Base-by-base conservation (phyloP, 2,797 vertebrate genomes). In the Phylloscopus collybita region DNA sequence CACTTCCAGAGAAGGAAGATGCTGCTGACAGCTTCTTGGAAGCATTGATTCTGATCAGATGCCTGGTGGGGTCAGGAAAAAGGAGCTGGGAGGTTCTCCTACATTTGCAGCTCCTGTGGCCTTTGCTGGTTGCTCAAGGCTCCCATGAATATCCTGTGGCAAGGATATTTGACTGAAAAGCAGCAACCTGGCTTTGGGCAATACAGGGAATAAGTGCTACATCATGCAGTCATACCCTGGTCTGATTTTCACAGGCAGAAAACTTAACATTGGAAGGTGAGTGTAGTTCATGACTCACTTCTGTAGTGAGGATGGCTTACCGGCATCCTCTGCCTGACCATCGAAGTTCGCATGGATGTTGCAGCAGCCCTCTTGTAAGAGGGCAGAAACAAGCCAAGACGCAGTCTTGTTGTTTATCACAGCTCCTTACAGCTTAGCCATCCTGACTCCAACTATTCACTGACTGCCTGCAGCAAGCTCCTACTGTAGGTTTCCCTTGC, bases 211-310 rank as follows among this genome's bases (percentile, higher is more conserved):
- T 30, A 5, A 15, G 7, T 60, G 40, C 32, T 20, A 18, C 3
- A 16, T 38, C n/a, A 4, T 5, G 10, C 1, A 12, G 45, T 45
- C 6, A 1, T 25, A 12, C 3, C 34, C 34, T 30, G 22, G 16
- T 30, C 26, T 57, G 20, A 32, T 90, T 70, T 53, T 44, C 20
- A 49, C 27, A 30, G 57, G 23, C 34, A 66, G 60, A 74, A 74
- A 71, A 53, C 67, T 78, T 78, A 44, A 44, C 10, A 7, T 4
- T 70, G 47, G 19, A 71, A 42, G 16, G 15, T 45, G n/a, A 47
- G 32, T 23, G 22, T 20, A 64, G 45, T 21, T 66, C 66, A 36
- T 32, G 36, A 36, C 40, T 74, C 17, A 14, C 22, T 59, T 60
- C 44, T 29, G 6, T 12, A 34, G 26, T 15, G 57, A 21, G 4